Base-by-base conservation (phyloP, 2,113 vertebrate genomes). In the Anoplopoma fimbria region DNA sequence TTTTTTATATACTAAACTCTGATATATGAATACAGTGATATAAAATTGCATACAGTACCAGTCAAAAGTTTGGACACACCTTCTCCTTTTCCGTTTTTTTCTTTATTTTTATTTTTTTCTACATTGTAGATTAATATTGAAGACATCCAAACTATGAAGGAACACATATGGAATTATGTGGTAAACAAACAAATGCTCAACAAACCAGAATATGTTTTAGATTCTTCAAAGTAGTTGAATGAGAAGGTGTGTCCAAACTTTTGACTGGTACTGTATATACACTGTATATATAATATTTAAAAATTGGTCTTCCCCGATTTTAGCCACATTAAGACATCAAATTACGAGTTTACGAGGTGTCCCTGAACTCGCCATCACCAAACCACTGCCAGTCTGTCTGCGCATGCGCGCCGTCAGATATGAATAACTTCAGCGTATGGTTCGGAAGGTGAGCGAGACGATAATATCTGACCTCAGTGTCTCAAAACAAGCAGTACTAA, bases 371-470 rank as follows among this genome's bases (percentile, higher is more conserved):
- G 47, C 31, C 91, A 69, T 9, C 23, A 1, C 25, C 53, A 65
- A 36, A 75, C 58, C n/a, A 0, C 29, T 75, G 75, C n/a, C 12
- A 2, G 38, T 17, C 9, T 8, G n/a, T 63, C 4, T 82, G 84
- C 93, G 93, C 93, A 92, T 92, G 93, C 91, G 6, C 92, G 9
- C 9, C 9, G 8, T n/a, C 33, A 27, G 77, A 62, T 69, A 75
- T 61, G 89, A 88, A 72, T 83, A 91, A 69, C 69, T 63, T 10
- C 6, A 53, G 75, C 70, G 74, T 61, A 63, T 75, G 78, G 57
- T 38, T 68, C 58, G 73, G 84, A 81, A 90, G 89, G 88, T 87
- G 86, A 90, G 49, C 58, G 83, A 70, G 63, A 88, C 53, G 75
- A 69, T 57, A 84, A 82, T 77, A 86, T 60, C 49, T 60, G 65